Evolutionary conservation across 2,888 invertebrate genomes (phyloP).

Genomic region (Ligdia adustata): DNA sequence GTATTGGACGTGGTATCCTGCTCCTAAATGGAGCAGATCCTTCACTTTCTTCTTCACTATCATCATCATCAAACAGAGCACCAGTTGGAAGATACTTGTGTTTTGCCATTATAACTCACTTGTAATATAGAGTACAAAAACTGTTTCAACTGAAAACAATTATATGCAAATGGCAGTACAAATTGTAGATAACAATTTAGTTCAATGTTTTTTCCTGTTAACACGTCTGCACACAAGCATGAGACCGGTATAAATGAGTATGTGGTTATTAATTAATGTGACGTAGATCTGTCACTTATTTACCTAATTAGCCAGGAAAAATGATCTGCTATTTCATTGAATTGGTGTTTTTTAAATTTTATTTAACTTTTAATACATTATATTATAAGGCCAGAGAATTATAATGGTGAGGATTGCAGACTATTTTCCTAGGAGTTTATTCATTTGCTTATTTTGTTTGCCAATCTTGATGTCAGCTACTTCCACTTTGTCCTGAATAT

Average conservation of each 20-base stretch:
- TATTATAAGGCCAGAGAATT: background rate
- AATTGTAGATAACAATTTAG: background rate
- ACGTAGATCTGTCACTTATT: no score
- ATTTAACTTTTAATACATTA: background rate
- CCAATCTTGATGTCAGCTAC: constrained; percentile 91
- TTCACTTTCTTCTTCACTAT: constrained; percentile 89
- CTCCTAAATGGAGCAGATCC: constrained; percentile 87
- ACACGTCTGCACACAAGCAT: background rate
- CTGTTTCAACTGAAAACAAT: background rate
- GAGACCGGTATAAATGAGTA: background rate
- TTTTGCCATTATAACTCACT: constrained; percentile 5
- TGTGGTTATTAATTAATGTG: background rate
- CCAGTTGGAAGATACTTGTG: constrained; percentile 6
- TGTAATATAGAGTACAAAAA: no score
- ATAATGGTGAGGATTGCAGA: constrained; percentile 16
- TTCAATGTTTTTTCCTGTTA: constrained; percentile 8
- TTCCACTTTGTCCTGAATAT: constrained; percentile 93
- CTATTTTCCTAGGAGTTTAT: constrained; percentile 90
- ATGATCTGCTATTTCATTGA: background rate
- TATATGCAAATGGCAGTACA: constrained; percentile 4
- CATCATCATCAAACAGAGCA: constrained; percentile 88
- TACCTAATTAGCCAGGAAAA: background rate
- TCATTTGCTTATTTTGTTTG: constrained; percentile 96
- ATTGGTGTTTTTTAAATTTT: background rate
- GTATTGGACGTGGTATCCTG: constrained; percentile 56